Evolutionary conservation across 2,797 vertebrate genomes (phyloP).

Genomic region (Antrozous pallidus): DNA sequence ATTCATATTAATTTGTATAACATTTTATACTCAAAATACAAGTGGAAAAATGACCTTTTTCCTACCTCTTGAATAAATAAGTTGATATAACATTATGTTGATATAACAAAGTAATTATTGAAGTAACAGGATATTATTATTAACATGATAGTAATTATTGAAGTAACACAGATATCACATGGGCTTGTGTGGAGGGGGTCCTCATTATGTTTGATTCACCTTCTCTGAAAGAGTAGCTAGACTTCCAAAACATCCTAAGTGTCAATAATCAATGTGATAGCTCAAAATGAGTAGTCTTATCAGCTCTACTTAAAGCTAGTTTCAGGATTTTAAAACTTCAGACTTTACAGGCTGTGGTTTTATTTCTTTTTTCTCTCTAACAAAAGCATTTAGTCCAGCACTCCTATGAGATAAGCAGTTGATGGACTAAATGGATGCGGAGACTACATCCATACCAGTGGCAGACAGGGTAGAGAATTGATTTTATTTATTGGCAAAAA

Average conservation of each 20-base stretch:
- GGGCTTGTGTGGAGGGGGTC: fast-evolving
- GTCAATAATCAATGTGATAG: not conserved
- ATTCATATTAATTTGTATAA: too few species aligned
- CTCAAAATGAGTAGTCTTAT: not conserved
- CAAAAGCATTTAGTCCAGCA: conserved; percentile 16
- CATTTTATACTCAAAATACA: too few species aligned
- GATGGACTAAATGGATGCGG: conserved; percentile 41
- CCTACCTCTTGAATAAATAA: not conserved
- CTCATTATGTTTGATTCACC: not conserved
- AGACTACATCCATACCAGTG: not conserved
- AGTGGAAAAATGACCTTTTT: not conserved
- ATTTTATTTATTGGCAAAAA: conserved; percentile 62
- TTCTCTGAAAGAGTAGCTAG: not conserved
- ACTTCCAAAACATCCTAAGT: not conserved
- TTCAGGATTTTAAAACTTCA: conserved; percentile 3
- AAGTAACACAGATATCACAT: not conserved
- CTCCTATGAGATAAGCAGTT: conserved; percentile 27
- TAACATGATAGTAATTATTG: not conserved
- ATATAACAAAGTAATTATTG: not conserved
- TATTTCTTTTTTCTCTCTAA: conserved; percentile 36
- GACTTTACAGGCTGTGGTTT: not conserved
- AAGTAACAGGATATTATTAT: not conserved
- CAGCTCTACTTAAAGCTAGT: not conserved
- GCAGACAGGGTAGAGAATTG: conserved; percentile 1
- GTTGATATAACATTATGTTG: not conserved